Conservation (phyloP, 2,888 invertebrate genomes). For the Siphonodentalium dalli region DNA sequence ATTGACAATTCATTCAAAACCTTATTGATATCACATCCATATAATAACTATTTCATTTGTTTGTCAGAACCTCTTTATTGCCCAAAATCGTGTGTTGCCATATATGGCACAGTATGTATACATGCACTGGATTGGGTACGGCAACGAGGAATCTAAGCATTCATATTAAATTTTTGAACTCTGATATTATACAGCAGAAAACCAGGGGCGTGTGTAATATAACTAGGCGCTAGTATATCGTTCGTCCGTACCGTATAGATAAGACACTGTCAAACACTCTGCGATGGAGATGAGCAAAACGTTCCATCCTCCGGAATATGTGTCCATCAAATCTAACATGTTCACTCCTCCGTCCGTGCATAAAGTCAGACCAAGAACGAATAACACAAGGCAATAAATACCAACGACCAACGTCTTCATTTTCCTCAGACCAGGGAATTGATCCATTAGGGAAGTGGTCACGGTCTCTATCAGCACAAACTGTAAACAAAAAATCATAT, state of each 20-base stretch:
- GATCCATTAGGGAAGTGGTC: constrained; percentile 62
- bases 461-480: constrained; percentile 66
- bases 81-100: too few relatives aligned
- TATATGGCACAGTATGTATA: too few relatives aligned
- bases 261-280: constrained; percentile 76
- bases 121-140: not conserved
- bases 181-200: not conserved
- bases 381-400: constrained; percentile 40
- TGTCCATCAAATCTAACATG: constrained; percentile 58
- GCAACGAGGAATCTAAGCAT: not conserved
- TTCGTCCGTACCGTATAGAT: constrained; percentile 68
- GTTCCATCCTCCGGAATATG: constrained; percentile 61
- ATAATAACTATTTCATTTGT: too few relatives aligned
- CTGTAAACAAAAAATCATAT: constrained; percentile 42
- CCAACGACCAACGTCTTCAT: constrained; percentile 55
- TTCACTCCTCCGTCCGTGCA: constrained; percentile 56
- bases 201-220: not conserved
- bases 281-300: constrained; percentile 74
- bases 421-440: constrained; percentile 63
- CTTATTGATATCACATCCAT: too few relatives aligned
- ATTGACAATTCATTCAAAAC: too few relatives aligned
- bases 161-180: too few relatives aligned
- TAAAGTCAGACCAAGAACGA: constrained; percentile 52
- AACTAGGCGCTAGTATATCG: not conserved
- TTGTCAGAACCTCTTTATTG: too few relatives aligned